Conservation (phyloP, 2,797 vertebrate genomes). For the Aselliscus stoliczkanus region DNA sequence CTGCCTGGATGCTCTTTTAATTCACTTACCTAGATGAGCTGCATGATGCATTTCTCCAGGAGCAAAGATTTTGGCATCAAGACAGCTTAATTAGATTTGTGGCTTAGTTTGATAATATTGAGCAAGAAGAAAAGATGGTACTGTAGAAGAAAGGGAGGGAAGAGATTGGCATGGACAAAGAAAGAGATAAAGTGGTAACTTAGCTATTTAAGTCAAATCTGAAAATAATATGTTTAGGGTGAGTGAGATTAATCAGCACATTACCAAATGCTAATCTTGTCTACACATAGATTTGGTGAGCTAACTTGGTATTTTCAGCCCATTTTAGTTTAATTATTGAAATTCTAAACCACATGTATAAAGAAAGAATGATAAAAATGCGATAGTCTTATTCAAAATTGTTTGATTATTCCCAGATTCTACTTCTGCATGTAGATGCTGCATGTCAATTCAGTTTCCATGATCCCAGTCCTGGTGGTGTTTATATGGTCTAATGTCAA, state of each 20-base stretch:
- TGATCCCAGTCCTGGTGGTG: neutral
- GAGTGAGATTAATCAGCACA: constrained; percentile 58
- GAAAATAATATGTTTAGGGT: constrained; percentile 72
- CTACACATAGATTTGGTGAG: constrained; percentile 32
- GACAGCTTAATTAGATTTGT: constrained; percentile 82
- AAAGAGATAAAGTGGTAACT: constrained; percentile 70
- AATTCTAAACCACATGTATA: constrained; percentile 40
- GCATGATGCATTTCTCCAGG: constrained; percentile 83
- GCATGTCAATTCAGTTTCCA: neutral
- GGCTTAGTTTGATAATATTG: constrained; percentile 81
- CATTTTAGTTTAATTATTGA: constrained; percentile 19
- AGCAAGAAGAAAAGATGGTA: constrained; percentile 72
- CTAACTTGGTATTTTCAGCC: constrained; percentile 41
- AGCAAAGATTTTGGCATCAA: constrained; percentile 83
- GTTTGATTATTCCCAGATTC: constrained; percentile 18
- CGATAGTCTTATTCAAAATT: constrained; percentile 30
- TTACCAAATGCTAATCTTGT: constrained; percentile 63
- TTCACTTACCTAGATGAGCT: constrained; percentile 86
- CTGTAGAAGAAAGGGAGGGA: constrained; percentile 59
- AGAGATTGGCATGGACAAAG: constrained; percentile 57
- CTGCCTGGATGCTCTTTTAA: constrained; percentile 86
- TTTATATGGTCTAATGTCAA: neutral
- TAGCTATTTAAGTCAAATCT: constrained; percentile 71
- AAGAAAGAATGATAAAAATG: constrained; percentile 25
- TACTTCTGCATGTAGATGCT: neutral